Evolutionary conservation across 2,888 invertebrate genomes (phyloP).

Genomic region (Mesorhabditis sp.): DNA sequence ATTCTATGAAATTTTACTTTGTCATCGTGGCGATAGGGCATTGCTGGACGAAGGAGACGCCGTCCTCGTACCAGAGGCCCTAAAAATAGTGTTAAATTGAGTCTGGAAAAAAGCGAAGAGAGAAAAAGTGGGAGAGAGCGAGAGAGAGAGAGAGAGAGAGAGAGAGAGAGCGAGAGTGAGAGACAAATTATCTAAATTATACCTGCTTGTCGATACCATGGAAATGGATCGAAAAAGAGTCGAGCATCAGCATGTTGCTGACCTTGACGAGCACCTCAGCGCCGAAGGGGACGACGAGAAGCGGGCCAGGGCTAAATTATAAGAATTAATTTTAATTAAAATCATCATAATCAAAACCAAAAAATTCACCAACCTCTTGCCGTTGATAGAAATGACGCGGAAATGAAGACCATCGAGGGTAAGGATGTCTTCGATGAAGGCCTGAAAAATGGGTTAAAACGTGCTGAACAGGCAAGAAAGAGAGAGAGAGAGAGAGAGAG

Average conservation of each 20-base stretch:
- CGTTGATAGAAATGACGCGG: slow-evolving; percentile 42
- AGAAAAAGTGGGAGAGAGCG: too few relatives aligned
- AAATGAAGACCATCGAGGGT: slow-evolving; percentile 39
- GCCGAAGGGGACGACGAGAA: slow-evolving; percentile 48
- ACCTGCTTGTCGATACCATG: slow-evolving; percentile 51
- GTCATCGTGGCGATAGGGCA: slow-evolving; percentile 46
- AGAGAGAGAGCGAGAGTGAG: too few relatives aligned
- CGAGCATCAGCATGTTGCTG: slow-evolving; percentile 39
- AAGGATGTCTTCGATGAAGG: slow-evolving; percentile 27
- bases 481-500: too few relatives aligned
- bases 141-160: too few relatives aligned
- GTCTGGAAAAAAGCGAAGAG: too few relatives aligned
- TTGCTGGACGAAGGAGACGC: slow-evolving; percentile 51
- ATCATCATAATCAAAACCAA: not conserved
- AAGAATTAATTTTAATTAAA: not conserved
- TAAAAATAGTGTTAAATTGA: not conserved
- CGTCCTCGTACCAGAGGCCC: slow-evolving; percentile 49
- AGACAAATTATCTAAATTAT: too few relatives aligned
- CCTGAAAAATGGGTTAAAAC: slow-evolving; percentile 7
- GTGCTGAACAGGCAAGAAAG: not conserved
- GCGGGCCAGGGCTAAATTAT: slow-evolving; percentile 42
- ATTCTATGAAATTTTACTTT: slow-evolving; percentile 19
- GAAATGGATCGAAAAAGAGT: slow-evolving; percentile 47
- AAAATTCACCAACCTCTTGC: slow-evolving; percentile 25
- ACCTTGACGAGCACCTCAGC: slow-evolving; percentile 48